Evolutionary conservation across 53 echinoderm and acorn worm species (phyloP).

Genomic region (Paracentrotus lividus): DNA sequence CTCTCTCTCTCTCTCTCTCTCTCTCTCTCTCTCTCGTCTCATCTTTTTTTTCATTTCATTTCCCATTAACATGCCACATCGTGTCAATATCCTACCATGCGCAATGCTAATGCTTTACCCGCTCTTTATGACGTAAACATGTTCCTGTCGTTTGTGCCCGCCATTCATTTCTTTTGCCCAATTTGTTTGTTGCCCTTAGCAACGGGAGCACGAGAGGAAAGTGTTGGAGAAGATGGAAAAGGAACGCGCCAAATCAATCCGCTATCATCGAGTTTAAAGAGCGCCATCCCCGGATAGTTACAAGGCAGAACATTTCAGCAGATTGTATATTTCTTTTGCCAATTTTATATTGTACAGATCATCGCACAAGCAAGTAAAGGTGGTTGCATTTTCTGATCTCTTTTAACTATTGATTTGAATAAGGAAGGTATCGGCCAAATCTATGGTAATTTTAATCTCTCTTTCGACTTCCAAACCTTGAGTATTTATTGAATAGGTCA

Average conservation of each 20-base stretch:
- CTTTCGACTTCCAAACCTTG: neutral
- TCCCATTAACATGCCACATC: neutral
- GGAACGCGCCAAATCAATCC: conserved; percentile 69
- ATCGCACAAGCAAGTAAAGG: neutral
- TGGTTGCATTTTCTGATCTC: neutral
- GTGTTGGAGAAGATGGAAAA: conserved; percentile 71
- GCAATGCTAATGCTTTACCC: conserved; percentile 7
- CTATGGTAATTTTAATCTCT: neutral
- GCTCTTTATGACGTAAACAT: conserved; percentile 52
- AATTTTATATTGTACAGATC: neutral
- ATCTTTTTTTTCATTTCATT: neutral
- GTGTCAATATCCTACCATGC: neutral
- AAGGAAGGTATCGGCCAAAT: neutral
- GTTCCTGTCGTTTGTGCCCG: conserved; percentile 32
- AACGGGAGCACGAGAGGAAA: conserved; percentile 69
- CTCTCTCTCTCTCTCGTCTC: neutral
- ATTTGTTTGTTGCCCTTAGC: conserved; percentile 67
- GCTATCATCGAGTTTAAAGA: conserved; percentile 68
- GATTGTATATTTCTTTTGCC: too few relatives aligned
- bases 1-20: neutral
- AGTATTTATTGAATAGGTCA: neutral
- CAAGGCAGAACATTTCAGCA: neutral
- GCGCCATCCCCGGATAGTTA: conserved; percentile 49
- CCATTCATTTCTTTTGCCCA: conserved; percentile 58
- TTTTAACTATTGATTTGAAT: neutral